Percentiles rank a stretch among this genome's conserved stretches.
Evolutionary conservation across 1,140 invertebrate species (phyloP).

Genomic region (Elysia chlorotica): DNA sequence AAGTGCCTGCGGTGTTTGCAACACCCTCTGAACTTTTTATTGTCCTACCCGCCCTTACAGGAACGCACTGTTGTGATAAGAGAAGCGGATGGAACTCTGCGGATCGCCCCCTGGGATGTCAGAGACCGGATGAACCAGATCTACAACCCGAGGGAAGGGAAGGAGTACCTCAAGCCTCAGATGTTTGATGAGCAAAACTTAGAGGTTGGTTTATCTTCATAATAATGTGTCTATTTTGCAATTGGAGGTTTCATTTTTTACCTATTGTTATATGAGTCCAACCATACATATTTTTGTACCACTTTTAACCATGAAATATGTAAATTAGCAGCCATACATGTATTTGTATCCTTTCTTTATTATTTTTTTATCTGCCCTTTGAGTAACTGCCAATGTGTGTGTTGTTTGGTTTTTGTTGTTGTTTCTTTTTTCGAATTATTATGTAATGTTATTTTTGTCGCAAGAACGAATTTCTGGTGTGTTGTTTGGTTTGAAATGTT

Average conservation of each 20-base stretch:
- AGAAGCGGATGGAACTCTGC: conserved; percentile 82
- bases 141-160: conserved; percentile 79
- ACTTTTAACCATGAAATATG: background rate
- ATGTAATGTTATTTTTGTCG: too few species aligned
- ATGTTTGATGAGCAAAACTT: conserved; percentile 82
- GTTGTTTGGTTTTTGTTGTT: too few species aligned
- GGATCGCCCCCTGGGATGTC: conserved; percentile 77
- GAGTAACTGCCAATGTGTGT: too few species aligned
- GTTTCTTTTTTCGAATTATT: too few species aligned
- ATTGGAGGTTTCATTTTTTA: background rate
- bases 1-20: too few species aligned
- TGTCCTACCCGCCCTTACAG: too few species aligned
- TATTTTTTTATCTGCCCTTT: background rate
- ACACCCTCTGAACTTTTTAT: too few species aligned
- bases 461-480: too few species aligned
- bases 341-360: background rate
- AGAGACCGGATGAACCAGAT: conserved; percentile 82
- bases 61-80: conserved; percentile 83
- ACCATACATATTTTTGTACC: background rate
- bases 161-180: conserved; percentile 72
- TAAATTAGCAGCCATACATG: background rate
- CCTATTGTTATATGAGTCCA: background rate
- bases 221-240: background rate
- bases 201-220: conserved; percentile 63
- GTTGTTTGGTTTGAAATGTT: too few species aligned